These are phyloP conservation scores for Choristoneura rosaceana DNA, from an alignment of 2,888 invertebrate genomes.

Conservation along the genomic window DNA sequence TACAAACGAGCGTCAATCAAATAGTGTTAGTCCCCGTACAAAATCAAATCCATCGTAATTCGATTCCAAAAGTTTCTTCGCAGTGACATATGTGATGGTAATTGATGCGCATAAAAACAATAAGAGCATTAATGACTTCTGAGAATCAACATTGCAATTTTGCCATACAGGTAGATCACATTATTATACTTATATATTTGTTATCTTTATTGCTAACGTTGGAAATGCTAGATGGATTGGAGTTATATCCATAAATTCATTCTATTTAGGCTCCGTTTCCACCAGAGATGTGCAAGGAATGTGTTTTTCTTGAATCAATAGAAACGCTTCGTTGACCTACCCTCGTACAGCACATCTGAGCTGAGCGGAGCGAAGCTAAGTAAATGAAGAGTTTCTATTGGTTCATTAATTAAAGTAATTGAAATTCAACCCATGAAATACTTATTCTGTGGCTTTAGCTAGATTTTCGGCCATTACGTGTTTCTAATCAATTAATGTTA, in stretches of 20 bases:
- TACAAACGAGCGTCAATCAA: neutral
- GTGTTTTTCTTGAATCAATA: no score
- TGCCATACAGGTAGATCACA: neutral
- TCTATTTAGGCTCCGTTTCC: neutral
- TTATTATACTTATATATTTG: neutral
- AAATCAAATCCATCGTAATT: neutral
- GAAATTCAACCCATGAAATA: no score
- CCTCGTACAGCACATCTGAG: no score
- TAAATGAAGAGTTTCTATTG: no score
- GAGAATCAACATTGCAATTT: conserved; percentile 10
- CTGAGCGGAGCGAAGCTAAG: no score
- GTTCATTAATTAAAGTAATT: no score
- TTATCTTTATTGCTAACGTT: neutral
- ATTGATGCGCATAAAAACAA: neutral
- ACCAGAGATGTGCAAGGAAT: no score
- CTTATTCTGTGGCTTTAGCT: no score
- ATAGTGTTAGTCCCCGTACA: neutral
- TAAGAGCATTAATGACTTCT: conserved; percentile 7
- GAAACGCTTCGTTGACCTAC: no score
- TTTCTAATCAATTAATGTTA: no score
- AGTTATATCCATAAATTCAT: neutral
- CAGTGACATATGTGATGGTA: neutral
- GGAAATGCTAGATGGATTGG: neutral
- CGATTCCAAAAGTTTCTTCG: no score
- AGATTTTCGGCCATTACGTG: no score